Evolutionary conservation across 2,888 invertebrate species (phyloP).

Genomic region (Tachystola acroxantha): DNA sequence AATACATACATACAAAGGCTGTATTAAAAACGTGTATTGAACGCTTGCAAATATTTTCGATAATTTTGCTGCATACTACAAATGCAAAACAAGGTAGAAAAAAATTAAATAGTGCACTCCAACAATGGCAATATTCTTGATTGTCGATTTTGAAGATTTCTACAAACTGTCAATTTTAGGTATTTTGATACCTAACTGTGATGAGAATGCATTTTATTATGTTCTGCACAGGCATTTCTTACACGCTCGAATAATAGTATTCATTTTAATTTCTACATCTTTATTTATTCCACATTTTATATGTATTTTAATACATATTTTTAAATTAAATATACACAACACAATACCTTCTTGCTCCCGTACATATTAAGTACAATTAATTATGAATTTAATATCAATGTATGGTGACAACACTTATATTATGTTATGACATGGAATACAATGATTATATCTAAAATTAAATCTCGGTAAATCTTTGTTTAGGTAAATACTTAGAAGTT

Average conservation of each 20-base stretch:
- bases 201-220: background rate
- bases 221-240: constrained; percentile 10
- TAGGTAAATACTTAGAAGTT: constrained; percentile 14
- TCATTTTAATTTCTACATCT: constrained; percentile 15
- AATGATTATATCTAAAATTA: constrained; percentile 46
- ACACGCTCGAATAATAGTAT: constrained; percentile 45
- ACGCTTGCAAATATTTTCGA: no score
- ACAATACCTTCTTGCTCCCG: constrained; percentile 12
- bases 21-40: no score
- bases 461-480: constrained; percentile 58
- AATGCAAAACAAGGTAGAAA: no score
- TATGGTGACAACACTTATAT: constrained; percentile 21
- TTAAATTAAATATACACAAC: background rate
- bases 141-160: no score
- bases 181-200: no score
- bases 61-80: no score
- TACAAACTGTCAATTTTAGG: no score
- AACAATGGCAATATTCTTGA: no score
- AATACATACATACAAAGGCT: no score
- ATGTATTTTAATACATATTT: constrained; percentile 8
- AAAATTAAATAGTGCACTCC: no score
- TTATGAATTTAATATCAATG: constrained; percentile 24
- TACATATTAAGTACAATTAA: constrained; percentile 57
- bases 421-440: constrained; percentile 39
- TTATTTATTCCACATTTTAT: constrained; percentile 1